These are phyloP conservation scores for Hyperopisus bebe DNA, from an alignment of 2,113 vertebrate genomes.

Conservation along the genomic window DNA sequence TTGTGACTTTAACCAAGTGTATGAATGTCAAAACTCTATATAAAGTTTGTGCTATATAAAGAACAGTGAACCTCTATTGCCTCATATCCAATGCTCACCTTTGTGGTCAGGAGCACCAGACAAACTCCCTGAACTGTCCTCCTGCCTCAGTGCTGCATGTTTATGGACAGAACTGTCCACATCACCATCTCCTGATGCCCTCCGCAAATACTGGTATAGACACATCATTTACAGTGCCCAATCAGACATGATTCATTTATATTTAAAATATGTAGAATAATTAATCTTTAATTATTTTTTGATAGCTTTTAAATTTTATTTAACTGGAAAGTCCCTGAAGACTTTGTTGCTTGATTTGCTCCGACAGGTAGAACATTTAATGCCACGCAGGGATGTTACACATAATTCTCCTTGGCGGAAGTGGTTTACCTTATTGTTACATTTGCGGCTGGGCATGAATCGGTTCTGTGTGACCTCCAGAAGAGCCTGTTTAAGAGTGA, in stretches of 20 bases:
- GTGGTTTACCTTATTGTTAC: constrained; percentile 22
- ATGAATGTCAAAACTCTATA: background rate
- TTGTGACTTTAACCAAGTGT: background rate
- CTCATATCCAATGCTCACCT: background rate
- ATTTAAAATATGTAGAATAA: background rate
- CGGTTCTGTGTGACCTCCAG: constrained; percentile 47
- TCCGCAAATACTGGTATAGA: background rate
- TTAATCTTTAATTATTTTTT: background rate
- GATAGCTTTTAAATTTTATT: background rate
- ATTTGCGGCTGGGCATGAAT: constrained; percentile 37
- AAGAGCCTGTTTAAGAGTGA: constrained; percentile 47
- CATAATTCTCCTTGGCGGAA: background rate
- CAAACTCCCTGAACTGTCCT: background rate
- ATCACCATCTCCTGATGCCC: background rate
- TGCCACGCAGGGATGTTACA: background rate
- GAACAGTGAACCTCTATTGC: background rate
- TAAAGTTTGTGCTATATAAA: background rate
- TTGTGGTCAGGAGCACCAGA: background rate
- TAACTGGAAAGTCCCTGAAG: background rate
- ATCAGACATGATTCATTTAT: background rate
- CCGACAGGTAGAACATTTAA: background rate
- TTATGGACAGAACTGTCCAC: background rate
- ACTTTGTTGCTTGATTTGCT: background rate
- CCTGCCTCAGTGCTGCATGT: background rate
- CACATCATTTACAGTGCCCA: background rate